These are phyloP conservation scores for Heteromurus nitidus DNA, from an alignment of 2,888 invertebrate species.

Conservation along the genomic window DNA sequence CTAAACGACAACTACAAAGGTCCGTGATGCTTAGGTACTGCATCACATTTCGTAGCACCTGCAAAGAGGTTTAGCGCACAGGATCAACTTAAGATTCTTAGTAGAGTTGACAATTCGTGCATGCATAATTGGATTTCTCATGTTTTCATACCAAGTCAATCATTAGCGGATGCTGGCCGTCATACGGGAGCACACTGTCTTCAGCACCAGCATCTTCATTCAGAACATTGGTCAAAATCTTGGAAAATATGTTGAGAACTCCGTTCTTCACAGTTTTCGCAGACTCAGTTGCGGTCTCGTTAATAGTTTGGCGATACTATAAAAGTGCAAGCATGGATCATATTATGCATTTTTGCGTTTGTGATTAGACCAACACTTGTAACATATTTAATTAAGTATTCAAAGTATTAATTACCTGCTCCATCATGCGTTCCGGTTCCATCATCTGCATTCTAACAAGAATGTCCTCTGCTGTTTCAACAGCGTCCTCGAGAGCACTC, in stretches of 20 bases:
- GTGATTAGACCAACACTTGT: too few relatives aligned
- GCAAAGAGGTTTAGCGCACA: not conserved
- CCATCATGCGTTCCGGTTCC: constrained; percentile 66
- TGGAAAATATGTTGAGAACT: constrained; percentile 60
- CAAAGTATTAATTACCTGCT: constrained; percentile 53
- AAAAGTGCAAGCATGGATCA: too few relatives aligned
- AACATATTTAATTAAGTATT: not conserved
- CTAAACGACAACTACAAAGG: constrained; percentile 59
- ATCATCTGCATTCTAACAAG: constrained; percentile 61
- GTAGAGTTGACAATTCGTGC: not conserved
- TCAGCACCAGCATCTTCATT: constrained; percentile 39
- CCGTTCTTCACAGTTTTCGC: constrained; percentile 67
- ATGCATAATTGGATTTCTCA: not conserved
- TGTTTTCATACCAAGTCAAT: constrained; percentile 62
- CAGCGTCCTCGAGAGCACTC: constrained; percentile 57
- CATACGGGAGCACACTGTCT: not conserved
- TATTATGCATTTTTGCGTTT: too few relatives aligned
- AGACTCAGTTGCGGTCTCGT: constrained; percentile 67
- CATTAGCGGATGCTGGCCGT: constrained; percentile 63
- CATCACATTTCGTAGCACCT: constrained; percentile 67
- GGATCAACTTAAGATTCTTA: too few relatives aligned
- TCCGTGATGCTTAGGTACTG: constrained; percentile 51
- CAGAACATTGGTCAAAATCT: constrained; percentile 56
- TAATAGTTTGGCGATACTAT: constrained; percentile 59
- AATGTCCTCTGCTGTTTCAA: constrained; percentile 63